Conservation (phyloP, 2,888 invertebrate species). For the Lithophane semibrunnea region DNA sequence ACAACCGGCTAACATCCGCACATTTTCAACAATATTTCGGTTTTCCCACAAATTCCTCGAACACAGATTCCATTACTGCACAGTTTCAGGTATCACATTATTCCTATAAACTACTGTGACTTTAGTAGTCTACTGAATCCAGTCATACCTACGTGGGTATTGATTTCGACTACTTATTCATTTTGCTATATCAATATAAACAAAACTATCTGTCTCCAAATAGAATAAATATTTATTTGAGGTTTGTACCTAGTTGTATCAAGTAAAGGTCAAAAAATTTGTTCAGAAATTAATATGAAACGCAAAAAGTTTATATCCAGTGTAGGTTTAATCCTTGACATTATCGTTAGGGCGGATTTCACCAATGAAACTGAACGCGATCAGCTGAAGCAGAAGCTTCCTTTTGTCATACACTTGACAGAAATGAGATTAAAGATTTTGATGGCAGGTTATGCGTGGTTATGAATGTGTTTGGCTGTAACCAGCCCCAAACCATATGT, state of each 20-base stretch:
- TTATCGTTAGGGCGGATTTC: conserved; percentile 8
- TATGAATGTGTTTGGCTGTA: not conserved
- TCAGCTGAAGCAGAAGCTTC: too few species aligned
- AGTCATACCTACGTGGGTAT: not conserved
- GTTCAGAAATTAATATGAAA: conserved; percentile 13
- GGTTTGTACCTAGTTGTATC: not conserved
- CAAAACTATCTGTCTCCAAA: conserved; percentile 4
- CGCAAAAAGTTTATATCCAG: conserved; percentile 11
- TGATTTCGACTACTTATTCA: not conserved
- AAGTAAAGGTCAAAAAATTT: conserved; percentile 35
- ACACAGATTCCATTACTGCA: conserved; percentile 57
- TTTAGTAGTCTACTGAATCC: not conserved
- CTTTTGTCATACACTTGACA: not conserved
- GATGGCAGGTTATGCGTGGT: not conserved
- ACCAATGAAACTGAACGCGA: too few species aligned
- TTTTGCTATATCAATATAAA: conserved; percentile 9
- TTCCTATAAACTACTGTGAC: not conserved
- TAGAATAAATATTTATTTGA: conserved; percentile 11
- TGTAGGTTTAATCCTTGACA: conserved; percentile 38
- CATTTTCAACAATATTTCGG: conserved; percentile 69
- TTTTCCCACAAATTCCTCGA: conserved; percentile 65
- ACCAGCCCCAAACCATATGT: not conserved
- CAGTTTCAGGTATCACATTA: conserved; percentile 29
- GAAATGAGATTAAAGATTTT: conserved; percentile 7
- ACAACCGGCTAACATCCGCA: conserved; percentile 68